phyloP scores from a whole-genome alignment of 2,888 invertebrate genomes.

The Melinaea marsaeus region DNA sequence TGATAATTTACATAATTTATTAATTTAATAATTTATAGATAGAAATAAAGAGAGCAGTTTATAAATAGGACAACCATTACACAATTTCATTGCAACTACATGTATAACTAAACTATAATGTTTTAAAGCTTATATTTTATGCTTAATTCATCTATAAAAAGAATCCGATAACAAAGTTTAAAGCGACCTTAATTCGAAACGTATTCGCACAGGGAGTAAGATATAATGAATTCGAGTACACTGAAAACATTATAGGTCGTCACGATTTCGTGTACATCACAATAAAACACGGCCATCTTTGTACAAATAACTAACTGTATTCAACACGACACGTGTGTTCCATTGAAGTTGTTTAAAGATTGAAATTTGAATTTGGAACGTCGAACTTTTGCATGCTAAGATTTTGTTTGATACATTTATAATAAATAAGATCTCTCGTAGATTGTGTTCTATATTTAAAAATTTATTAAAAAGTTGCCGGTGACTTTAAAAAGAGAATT shows the following conservation, averaged over 20 bases:
- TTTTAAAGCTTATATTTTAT: no score
- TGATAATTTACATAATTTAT: no score
- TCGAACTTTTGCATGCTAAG: not conserved
- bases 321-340: conserved; percentile 16
- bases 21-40: no score
- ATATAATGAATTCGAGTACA: conserved; percentile 12
- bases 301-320: conserved; percentile 11
- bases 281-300: conserved; percentile 26
- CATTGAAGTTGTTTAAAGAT: not conserved
- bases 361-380: not conserved
- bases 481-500: conserved; percentile 14
- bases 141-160: no score
- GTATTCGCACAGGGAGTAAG: conserved; percentile 6
- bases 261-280: conserved; percentile 57
- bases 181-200: conserved; percentile 3
- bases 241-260: conserved; percentile 52
- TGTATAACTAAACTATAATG: no score
- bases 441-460: not conserved
- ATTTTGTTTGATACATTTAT: no score
- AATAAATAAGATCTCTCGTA: not conserved
- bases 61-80: no score
- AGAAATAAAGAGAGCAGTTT: no score
- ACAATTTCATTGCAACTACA: no score
- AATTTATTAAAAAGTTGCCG: not conserved
- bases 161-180: not conserved